Base-by-base conservation (phyloP, 1,140 invertebrate genomes). In the Nephotettix cincticeps region DNA sequence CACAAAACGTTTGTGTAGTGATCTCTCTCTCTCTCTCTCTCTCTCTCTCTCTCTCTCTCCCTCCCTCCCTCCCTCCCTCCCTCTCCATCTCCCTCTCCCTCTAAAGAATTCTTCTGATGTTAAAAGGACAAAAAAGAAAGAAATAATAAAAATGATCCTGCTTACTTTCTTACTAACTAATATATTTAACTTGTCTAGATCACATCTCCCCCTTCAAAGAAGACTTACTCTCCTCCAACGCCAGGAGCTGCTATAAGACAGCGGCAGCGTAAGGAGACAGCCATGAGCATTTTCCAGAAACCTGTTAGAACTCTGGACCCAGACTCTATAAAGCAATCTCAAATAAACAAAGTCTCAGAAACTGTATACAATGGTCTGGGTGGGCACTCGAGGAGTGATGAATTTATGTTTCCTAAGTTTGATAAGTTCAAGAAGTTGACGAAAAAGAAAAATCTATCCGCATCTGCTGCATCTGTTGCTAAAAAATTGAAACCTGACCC, bases 361-460 rank as follows among this genome's bases (percentile, higher is more conserved):
- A 72, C 73, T 54, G 66, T 69, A 13, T 81, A 75, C 58, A 75
- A 82, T 73, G 81, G 81, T 63, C 75, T 79, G 30, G 81, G 80
- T 27, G 80, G 80, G 2, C 80, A 80, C 72, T 77, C 78, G 3
- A 80, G 75, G 9, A 19, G 66, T 14, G 79, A 81, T 32, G 54
- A 67, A 1, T 81, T 81, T 72, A 78, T 79, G 28, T 70, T 36
- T 40, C 73, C 74, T 21, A 69, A 47, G 25, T 11, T 36, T 17
- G 54, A 69, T 36, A 54, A 30, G n/a, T 69, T 69, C 21, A 69
- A 69, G 25, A 69, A 69, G 27, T 36, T 69, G 21, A 69, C 64
- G 25, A 67, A 67, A 25, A 67, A 67, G 40, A 67, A 67, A 25
- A 40, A 67, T 43, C 21, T 67, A 11, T 67, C 64, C 1, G 64